Base-by-base conservation (phyloP, 2,797 vertebrate genomes). In the Triplophysa bombifrons region DNA sequence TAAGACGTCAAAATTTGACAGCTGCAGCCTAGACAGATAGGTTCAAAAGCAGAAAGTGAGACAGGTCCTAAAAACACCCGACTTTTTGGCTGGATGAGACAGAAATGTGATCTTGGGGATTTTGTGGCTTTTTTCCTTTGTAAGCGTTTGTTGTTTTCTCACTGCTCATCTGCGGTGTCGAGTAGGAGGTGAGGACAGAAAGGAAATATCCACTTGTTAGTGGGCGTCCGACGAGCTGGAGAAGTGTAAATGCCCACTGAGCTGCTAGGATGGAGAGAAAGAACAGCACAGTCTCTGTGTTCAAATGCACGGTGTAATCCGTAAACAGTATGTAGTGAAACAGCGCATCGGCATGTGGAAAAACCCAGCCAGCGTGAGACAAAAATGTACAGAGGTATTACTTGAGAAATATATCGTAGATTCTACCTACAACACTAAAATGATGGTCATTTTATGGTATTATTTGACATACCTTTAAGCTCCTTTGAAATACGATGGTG, bases 1-100 rank as follows among this genome's bases (percentile, higher is more conserved):
- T 94, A 96, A 98, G 96, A 96, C 92, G 93, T 98, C 96, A 94
- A 94, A 93, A 87, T 91, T 94, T 95, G 95, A 98, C 96, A 97
- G 97, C 93, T 93, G 92, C 68, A 84, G 87, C 88, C 86, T 94
- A 91, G 92, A 69, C 91, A 92, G 87, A 89, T 58, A 82, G 89
- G 72, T 84, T 50, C 44, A 72, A 63, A 63, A 65, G 72, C n/a
- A 50, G 48, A 56, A 69, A 46, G 25, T 34, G 30, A 64, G 51
- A 58, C 66, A 66, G 17, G 34, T 72, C 84, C 82, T 80, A 80
- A 51, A 84, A 84, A 77, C 30, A 82, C 58, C 71, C 34, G 6
- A 11, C 17, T 55, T 74, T 58, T 66, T 16, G 73, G 53, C 65
- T 67, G 64, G 46, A 30, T 69, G 58, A 53, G 66, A n/a, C 17